Base-by-base conservation (phyloP, 2,888 invertebrate species). In the Anoncus sp. region DNA sequence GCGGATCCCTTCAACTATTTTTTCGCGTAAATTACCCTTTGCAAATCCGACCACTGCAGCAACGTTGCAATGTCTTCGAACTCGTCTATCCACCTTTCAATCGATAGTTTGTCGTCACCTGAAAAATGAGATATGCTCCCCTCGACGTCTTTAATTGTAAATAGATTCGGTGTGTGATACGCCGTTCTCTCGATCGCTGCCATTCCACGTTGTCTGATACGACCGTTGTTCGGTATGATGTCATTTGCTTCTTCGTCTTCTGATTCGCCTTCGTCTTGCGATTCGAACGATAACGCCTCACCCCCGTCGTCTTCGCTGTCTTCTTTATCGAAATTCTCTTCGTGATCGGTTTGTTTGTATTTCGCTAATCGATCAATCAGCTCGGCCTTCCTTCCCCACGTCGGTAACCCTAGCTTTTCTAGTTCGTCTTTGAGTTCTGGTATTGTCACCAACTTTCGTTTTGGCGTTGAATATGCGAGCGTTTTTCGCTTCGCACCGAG, bases 41-140 rank as follows among this genome's bases (percentile, higher is more conserved):
- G 81, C 1, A 66, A 22, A 12, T 84, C 75, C 0, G 22, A 57
- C 81, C 79, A 83, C 2, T 40, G 2, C 27, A 80, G 79, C 9
- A 84, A 14, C 24, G 49, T 55, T 2, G 79, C 66, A 1, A 67
- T 81, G 49, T 84, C 82, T 27, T 84, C 82, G n/a, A 83, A 81
- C 4, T 81, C 70, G 0, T 40, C n/a, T 0, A 82, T 20, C 80
- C 80, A 84, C n/a, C 55, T 57, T 18, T 60, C 43, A 1, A 78
- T 47, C 16, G 53, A 31, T 7, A 51, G 31, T 7, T 45, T 49
- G 12, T 60, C 79, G 20, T 74, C 69, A n/a, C 79, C 79, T 20
- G 67, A 55, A 57, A 79, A 79, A 16, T 40, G 66, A 7, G 62
- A 40, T n/a, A 79, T 60, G 0, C 57, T 60, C 10, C 53, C 76